These are phyloP conservation scores for Arvicanthis niloticus DNA, from an alignment of 2,113 vertebrate species.

Conservation along the genomic window DNA sequence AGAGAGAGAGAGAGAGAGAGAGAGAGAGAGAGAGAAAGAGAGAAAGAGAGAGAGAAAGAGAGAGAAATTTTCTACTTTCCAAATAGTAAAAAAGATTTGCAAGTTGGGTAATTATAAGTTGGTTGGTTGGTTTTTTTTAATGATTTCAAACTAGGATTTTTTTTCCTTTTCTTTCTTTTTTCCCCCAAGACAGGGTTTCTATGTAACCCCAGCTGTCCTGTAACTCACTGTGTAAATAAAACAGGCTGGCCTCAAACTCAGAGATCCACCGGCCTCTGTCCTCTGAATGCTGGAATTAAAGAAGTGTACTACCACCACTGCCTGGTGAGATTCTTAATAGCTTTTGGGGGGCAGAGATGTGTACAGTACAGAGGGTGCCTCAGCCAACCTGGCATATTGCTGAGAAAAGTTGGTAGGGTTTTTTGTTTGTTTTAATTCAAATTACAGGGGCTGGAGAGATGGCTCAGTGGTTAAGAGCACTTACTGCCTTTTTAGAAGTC, in stretches of 20 bases:
- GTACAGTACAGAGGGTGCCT: background rate
- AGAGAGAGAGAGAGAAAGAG: too few species aligned
- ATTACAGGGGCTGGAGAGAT: background rate
- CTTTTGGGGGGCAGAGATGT: background rate
- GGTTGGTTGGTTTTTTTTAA: background rate
- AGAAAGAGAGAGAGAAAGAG: too few species aligned
- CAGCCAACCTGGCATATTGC: background rate
- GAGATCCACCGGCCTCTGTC: background rate
- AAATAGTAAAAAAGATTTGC: background rate
- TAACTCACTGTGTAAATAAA: background rate
- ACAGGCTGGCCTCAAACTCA: background rate
- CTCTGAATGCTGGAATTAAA: background rate
- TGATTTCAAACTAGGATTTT: background rate
- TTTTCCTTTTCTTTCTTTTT: background rate
- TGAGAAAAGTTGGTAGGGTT: background rate
- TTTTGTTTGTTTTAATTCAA: background rate
- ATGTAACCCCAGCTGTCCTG: background rate
- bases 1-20: too few species aligned
- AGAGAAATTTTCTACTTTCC: slow-evolving; percentile 14
- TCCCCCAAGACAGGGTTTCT: background rate
- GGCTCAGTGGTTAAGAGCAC: too few species aligned
- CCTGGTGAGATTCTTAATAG: background rate
- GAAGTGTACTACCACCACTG: background rate
- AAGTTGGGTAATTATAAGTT: background rate
- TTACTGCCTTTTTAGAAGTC: too few species aligned